Base-by-base conservation (phyloP, 2,113 vertebrate species). In the Phrynocephalus versicolor region DNA sequence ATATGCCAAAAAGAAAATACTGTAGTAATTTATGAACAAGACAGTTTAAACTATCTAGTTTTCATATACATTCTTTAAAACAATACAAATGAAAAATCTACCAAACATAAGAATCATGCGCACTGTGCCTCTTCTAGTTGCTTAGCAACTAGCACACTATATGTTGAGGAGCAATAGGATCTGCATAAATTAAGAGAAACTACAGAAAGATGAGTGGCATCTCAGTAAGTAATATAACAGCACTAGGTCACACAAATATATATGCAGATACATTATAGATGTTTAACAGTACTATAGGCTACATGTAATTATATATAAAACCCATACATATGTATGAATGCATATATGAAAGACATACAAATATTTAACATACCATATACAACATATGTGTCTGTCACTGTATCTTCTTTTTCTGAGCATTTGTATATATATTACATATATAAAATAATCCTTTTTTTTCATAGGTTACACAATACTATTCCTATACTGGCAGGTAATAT, bases 161-260 rank as follows among this genome's bases (percentile, higher is more conserved):
- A 76, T 94, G 94, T 92, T 88, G 94, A 93, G 95, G 94, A 93
- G 91, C 91, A 94, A 92, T 71, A 91, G 83, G 93, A 92, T 90
- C 88, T 92, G 96, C 94, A 97, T 96, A 96, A 95, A 96, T 97
- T 96, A 96, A 92, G 90, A 79, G 82, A 94, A 85, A 83, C 30
- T 79, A 92, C 93, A 94, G 89, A 95, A 88, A 89, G 23, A 89
- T 93, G 90, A 94, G 88, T 64, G 89, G 90, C 88, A 91, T 82
- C 75, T 93, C 78, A 57, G 37, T 88, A 81, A 76, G 45, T 51
- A 51, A 5, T 88, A 64, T 16, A 13, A 71, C 86, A 81, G 78
- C 73, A 89, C 57, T 81, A 80, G 91, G 80, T 88, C 85, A 84
- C 87, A 35, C 58, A 84, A n/a, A 76, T 82, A 84, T n/a, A 70